Percentiles rank a stretch among this genome's conserved stretches.
phyloP scores from a whole-genome alignment of 2,888 invertebrate genomes.

The Euphydryas editha region DNA sequence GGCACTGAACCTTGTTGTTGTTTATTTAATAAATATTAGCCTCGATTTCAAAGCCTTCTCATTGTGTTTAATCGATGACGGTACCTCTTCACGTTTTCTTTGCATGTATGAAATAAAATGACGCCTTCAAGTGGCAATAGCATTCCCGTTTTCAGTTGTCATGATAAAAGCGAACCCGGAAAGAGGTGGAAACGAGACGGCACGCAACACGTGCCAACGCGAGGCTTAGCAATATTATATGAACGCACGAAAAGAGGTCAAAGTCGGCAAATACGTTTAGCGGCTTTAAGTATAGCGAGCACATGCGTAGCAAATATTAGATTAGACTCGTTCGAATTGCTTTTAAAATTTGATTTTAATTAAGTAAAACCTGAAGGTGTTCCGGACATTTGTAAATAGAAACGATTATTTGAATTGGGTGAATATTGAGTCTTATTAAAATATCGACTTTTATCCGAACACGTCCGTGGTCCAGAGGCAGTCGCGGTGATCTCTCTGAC shows the following conservation, averaged over 20 bases:
- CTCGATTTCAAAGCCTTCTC: background rate
- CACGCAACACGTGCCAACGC: background rate
- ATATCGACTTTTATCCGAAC: background rate
- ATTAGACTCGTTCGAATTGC: background rate
- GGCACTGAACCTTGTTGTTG: background rate
- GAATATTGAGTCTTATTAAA: background rate
- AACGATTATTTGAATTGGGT: background rate
- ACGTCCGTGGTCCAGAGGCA: background rate
- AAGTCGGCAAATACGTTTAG: background rate
- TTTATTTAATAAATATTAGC: conserved; percentile 1
- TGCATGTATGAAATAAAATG: conserved; percentile 3
- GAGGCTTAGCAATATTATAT: background rate
- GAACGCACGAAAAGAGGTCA: conserved; percentile 1
- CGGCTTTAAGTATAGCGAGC: background rate
- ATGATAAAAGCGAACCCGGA: conserved; percentile 8
- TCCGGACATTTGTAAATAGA: background rate
- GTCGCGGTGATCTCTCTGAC: background rate
- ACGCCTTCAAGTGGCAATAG: conserved; percentile 5
- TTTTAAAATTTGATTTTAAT: background rate
- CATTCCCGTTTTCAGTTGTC: conserved; percentile 14
- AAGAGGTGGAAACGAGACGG: background rate
- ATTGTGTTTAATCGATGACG: background rate
- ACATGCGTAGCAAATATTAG: background rate
- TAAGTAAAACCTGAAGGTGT: background rate
- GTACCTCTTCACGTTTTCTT: conserved; percentile 3